These are phyloP conservation scores for Spongilla lacustris DNA, from an alignment of 37 sponge, comb jelly and placozoan genomes.

Conservation along the genomic window DNA sequence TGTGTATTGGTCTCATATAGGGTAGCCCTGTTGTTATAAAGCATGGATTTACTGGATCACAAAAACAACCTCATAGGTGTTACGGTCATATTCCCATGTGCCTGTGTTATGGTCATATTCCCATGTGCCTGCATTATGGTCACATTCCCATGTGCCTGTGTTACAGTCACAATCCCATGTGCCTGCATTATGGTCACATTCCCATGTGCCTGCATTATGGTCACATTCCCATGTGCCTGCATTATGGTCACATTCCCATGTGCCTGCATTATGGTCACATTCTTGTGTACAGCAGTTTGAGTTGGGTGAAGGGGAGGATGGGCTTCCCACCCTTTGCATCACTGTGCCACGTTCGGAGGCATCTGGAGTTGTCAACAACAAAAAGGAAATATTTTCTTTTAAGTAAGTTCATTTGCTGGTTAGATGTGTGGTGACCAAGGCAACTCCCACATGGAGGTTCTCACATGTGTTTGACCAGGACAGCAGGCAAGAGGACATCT, in stretches of 20 bases:
- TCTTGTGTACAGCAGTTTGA: conserved; percentile 57
- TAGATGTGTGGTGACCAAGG: neutral
- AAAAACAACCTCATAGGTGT: no score
- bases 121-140: neutral
- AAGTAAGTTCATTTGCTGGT: conserved; percentile 47
- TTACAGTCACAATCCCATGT: no score
- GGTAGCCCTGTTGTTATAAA: no score
- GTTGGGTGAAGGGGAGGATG: conserved; percentile 54
- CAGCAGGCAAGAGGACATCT: conserved; percentile 88
- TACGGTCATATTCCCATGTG: no score
- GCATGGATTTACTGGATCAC: no score
- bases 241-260: neutral
- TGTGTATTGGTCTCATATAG: no score
- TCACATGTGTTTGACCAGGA: conserved; percentile 80
- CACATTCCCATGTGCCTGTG: no score
- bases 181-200: no score
- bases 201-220: neutral
- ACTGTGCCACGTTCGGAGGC: conserved; percentile 77
- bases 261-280: neutral
- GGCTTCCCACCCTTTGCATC: conserved; percentile 57
- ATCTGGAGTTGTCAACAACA: conserved; percentile 95
- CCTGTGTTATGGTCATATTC: no score
- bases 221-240: neutral
- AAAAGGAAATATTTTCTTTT: conserved; percentile 85
- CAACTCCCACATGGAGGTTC: conserved; percentile 58